Evolutionary conservation across 2,797 vertebrate genomes (phyloP).

Genomic region (Scarus forsteni): DNA sequence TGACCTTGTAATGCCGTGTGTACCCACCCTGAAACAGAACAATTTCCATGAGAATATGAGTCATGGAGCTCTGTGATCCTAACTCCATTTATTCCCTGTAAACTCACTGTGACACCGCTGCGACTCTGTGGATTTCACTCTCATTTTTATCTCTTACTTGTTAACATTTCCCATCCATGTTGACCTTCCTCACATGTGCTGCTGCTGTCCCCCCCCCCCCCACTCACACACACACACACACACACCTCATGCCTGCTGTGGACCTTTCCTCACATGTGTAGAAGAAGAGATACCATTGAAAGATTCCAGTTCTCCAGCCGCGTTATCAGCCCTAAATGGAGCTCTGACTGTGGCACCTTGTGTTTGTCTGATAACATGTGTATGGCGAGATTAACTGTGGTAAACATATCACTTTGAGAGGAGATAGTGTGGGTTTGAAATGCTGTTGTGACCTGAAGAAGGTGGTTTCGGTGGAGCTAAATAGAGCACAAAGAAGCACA

Average conservation of each 20-base stretch:
- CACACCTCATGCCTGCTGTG: background rate
- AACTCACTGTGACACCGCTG: background rate
- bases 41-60: too few species aligned
- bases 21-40: too few species aligned
- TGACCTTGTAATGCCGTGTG: too few species aligned
- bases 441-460: background rate
- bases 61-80: background rate
- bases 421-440: background rate
- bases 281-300: background rate
- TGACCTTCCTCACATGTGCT: background rate
- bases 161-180: background rate
- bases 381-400: background rate
- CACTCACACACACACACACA: too few species aligned
- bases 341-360: background rate
- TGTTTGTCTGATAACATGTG: background rate
- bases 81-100: background rate
- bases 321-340: background rate
- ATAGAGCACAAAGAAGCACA: too few species aligned
- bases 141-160: background rate
- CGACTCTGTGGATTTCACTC: background rate
- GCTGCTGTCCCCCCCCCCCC: background rate
- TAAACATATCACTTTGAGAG: background rate
- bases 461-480: background rate
- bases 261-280: background rate
- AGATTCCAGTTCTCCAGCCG: background rate